Base-by-base conservation (phyloP, 2,113 vertebrate genomes). In the Formicarius rufipectus region DNA sequence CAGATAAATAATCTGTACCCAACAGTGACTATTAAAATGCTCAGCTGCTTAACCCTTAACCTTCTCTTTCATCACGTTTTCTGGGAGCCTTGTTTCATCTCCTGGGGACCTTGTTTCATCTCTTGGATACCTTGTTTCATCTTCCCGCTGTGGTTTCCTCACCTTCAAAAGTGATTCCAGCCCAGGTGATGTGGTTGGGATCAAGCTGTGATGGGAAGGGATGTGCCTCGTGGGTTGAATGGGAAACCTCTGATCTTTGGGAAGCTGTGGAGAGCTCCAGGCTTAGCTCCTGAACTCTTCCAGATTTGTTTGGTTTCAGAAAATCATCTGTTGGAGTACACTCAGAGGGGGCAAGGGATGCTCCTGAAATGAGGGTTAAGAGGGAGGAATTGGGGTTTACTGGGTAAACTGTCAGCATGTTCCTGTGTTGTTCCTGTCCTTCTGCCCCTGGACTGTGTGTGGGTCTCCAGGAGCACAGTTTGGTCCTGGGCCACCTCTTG, bases 391-490 rank as follows among this genome's bases (percentile, higher is more conserved):
- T 6, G 67, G 52, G 30, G 7, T 35, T 66, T 73, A 25, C 10
- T 21, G 77, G 63, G 7, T 6, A 10, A 67, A 4, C 20, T 4
- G 3, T 22, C 31, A 7, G 44, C 9, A 5, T 5, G 30, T n/a
- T 39, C 15, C 31, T 17, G 45, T 3, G 12, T 7, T 22, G 25
- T 19, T 10, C 42, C 76, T 75, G 39, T 52, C 40, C 45, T 22
- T 49, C 9, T n/a, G 39, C 6, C 45, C 31, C 47, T 14, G 35
- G 8, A 10, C 21, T 14, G 0, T 6, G 1, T 24, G 31, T 15
- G 28, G 22, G 6, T 33, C 30, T 58, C 35, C 62, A 49, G 47
- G 28, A 40, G 14, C 27, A 28, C 15, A 11, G 31, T 24, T n/a
- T 3, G 39, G 10, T 76, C 44, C 56, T 3, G 45, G 20, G 12